Evolutionary conservation across 2,113 vertebrate species (phyloP).

Genomic region (Anguilla japonica): DNA sequence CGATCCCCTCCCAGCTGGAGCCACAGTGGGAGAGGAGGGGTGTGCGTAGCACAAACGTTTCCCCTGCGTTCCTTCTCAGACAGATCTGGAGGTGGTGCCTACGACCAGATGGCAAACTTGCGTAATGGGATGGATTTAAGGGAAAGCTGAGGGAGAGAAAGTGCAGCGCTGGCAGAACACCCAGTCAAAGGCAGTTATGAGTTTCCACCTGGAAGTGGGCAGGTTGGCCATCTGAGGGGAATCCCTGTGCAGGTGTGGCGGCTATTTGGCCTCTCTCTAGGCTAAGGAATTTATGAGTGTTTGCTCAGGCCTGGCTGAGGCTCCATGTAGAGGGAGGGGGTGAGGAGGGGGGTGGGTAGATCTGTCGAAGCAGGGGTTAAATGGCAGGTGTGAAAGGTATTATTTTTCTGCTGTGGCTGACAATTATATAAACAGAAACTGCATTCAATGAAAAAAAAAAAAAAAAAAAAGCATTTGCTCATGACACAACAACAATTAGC

Average conservation of each 20-base stretch:
- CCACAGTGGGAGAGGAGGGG: not conserved
- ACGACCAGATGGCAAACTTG: constrained; percentile 17
- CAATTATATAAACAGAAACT: constrained; percentile 57
- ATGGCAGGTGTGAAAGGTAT: constrained; percentile 63
- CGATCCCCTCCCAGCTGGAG: not conserved
- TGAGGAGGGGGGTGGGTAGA: constrained; percentile 8
- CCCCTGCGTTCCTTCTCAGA: not conserved
- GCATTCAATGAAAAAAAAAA: constrained; percentile 43
- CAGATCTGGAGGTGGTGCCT: not conserved
- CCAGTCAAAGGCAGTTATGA: constrained; percentile 45
- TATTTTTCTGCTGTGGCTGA: constrained; percentile 54
- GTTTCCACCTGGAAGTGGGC: constrained; percentile 45
- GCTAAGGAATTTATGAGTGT: constrained; percentile 55
- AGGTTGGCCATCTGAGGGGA: constrained; percentile 36
- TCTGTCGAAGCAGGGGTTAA: constrained; percentile 41
- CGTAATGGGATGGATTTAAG: not conserved
- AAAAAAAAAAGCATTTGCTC: constrained; percentile 56
- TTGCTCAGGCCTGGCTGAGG: constrained; percentile 50
- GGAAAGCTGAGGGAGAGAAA: constrained; percentile 22
- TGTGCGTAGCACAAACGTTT: not conserved
- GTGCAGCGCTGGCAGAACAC: constrained; percentile 43
- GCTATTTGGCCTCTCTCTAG: constrained; percentile 34
- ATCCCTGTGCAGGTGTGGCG: constrained; percentile 45
- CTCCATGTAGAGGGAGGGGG: constrained; percentile 40
- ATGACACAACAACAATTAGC: constrained; percentile 35